Evolutionary conservation across 2,888 invertebrate genomes (phyloP), one percentile per base, ranked within the genome.

Genomic region (Caenorhabditis auriculariae): DNA sequence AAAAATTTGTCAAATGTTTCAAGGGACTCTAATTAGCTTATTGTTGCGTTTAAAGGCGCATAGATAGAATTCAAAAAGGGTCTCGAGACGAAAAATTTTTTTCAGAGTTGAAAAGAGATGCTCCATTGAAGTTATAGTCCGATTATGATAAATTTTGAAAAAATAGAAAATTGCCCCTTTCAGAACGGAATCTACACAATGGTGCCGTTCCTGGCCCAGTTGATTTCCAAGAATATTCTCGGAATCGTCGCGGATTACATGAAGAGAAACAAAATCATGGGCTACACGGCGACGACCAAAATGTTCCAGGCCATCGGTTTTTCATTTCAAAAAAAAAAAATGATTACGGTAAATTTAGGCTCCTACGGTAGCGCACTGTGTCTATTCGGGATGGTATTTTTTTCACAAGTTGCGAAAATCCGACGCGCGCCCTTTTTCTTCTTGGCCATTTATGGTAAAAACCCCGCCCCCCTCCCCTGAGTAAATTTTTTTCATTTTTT

Each of bases 131-230:
- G n/a, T n/a, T n/a, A n/a, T n/a, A n/a, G n/a, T n/a, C n/a, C n/a
- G n/a, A n/a, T n/a, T n/a, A n/a, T n/a, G n/a, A n/a, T n/a, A n/a
- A n/a, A n/a, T n/a, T n/a, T n/a, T n/a, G n/a, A n/a, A n/a, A n/a
- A n/a, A n/a, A n/a, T n/a, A 2, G 6, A 27, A n/a, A 17, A 28
- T 49, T 32, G 21, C 32, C 12, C 39, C 4, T 37, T 60, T 47
- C 46, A 70, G 58, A 72, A 72, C 52, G 72, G 72, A n/a, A 9
- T 69, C 17, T 72, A 61, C 54, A 60, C 72, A 1, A 55, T 56
- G 35, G 47, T 72, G 3, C 68, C 68, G 15, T 72, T 66, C 56
- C 50, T 69, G 12, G 46, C 58, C n/a, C 66, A 66, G 43, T 46
- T 72, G 45, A 47, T 72, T 28, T 60, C 70, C 21, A 71, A 71